A percentile compares a stretch with the other conserved stretches of the same genome.
Evolutionary conservation across 92 coral and sea anemone species (phyloP).

Genomic region (Epizoanthus fatuus): DNA sequence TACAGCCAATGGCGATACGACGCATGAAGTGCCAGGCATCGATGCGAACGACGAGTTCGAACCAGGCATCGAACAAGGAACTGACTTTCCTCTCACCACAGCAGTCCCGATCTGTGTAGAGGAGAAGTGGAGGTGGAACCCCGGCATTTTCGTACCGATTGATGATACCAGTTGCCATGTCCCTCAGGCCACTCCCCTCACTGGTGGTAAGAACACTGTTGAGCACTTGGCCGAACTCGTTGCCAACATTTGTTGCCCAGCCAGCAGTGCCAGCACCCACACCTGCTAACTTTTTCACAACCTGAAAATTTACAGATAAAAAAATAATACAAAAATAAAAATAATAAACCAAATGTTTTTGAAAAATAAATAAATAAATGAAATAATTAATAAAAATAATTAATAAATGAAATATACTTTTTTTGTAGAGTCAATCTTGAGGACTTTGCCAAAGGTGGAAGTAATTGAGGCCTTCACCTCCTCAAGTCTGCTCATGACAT

Average conservation of each 20-base stretch:
- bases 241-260: slow-evolving; percentile 41
- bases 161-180: slow-evolving; percentile 17
- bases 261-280: slow-evolving; percentile 34
- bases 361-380: background rate
- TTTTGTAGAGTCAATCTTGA: slow-evolving; percentile 53
- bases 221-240: slow-evolving; percentile 35
- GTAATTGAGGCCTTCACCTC: slow-evolving; percentile 44
- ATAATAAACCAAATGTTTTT: background rate
- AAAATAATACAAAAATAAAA: background rate
- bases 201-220: slow-evolving; percentile 31
- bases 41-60: slow-evolving; percentile 20
- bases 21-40: slow-evolving; percentile 49
- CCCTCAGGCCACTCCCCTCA: slow-evolving; percentile 20
- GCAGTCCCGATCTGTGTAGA: slow-evolving; percentile 57
- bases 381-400: background rate
- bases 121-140: slow-evolving; percentile 4
- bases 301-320: background rate
- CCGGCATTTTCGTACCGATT: slow-evolving; percentile 12
- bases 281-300: slow-evolving; percentile 42
- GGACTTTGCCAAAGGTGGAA: slow-evolving; percentile 45
- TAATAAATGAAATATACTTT: slow-evolving; percentile 16
- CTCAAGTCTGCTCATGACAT: slow-evolving; percentile 32
- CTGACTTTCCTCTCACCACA: slow-evolving; percentile 45
- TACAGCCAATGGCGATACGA: slow-evolving; percentile 20
- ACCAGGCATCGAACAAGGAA: slow-evolving; percentile 30